These are phyloP conservation scores for Holothuria scabra DNA, from an alignment of 53 echinoderm and acorn worm genomes.

Conservation along the genomic window DNA sequence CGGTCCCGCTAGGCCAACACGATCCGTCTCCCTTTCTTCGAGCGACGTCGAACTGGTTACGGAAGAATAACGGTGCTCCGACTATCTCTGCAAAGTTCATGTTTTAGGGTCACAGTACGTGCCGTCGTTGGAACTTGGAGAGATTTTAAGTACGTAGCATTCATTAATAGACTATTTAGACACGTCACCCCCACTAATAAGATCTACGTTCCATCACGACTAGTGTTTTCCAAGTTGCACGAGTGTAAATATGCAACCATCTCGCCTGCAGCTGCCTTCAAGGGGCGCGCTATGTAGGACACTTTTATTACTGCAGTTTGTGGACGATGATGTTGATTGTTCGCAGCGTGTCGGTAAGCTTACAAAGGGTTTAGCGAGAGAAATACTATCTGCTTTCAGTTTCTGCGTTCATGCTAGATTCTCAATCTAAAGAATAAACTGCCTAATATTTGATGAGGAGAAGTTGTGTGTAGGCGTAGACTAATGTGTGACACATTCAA, in stretches of 20 bases:
- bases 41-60: conserved; percentile 11
- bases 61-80: conserved; percentile 19
- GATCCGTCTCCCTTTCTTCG: background rate
- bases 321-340: too few species aligned
- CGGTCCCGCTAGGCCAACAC: conserved; percentile 27
- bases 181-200: conserved; percentile 15
- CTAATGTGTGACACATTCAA: too few species aligned
- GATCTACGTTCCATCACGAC: conserved; percentile 40
- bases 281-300: conserved; percentile 26
- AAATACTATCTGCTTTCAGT: too few species aligned
- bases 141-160: background rate
- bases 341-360: too few species aligned
- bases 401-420: too few species aligned
- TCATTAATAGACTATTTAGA: conserved; percentile 38
- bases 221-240: conserved; percentile 25
- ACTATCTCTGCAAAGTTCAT: conserved; percentile 24
- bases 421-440: too few species aligned
- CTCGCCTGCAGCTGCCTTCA: conserved; percentile 34
- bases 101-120: conserved; percentile 22
- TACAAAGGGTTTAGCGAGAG: too few species aligned
- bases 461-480: too few species aligned
- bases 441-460: too few species aligned
- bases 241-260: conserved; percentile 43
- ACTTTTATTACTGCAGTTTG: conserved; percentile 31
- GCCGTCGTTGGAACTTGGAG: background rate